Evolutionary conservation across 2,113 vertebrate genomes (phyloP).

Genomic region (Okapia johnstoni): DNA sequence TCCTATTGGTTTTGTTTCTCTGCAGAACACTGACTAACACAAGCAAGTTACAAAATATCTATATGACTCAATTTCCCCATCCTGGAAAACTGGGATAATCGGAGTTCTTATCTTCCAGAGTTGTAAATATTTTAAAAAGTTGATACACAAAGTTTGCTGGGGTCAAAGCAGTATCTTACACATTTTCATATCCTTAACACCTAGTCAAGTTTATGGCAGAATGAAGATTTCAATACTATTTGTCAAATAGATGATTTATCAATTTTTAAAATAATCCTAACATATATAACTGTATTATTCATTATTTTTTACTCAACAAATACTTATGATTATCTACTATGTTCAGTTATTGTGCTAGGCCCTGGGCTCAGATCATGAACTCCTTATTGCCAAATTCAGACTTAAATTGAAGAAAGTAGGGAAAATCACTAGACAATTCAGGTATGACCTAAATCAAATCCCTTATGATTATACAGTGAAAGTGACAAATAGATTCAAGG

Average conservation of each 20-base stretch:
- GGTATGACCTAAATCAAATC: background rate
- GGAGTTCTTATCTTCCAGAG: background rate
- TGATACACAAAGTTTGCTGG: background rate
- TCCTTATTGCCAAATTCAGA: background rate
- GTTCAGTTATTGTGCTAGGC: background rate
- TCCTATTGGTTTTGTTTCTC: background rate
- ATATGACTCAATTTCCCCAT: background rate
- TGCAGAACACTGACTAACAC: background rate
- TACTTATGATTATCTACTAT: background rate
- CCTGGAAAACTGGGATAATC: background rate
- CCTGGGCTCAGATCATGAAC: background rate
- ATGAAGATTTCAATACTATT: background rate
- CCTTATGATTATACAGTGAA: background rate
- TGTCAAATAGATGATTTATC: background rate
- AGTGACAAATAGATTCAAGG: background rate
- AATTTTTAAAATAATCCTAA: background rate
- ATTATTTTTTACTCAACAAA: background rate
- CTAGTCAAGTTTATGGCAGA: background rate
- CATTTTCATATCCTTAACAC: background rate
- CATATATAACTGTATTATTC: background rate
- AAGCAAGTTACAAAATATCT: background rate
- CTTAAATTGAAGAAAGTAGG: background rate
- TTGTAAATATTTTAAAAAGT: background rate
- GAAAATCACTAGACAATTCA: background rate
- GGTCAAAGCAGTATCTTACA: background rate